Conservation (phyloP, 2,797 vertebrate genomes). For the Parauchenoglanis ngamensis region DNA sequence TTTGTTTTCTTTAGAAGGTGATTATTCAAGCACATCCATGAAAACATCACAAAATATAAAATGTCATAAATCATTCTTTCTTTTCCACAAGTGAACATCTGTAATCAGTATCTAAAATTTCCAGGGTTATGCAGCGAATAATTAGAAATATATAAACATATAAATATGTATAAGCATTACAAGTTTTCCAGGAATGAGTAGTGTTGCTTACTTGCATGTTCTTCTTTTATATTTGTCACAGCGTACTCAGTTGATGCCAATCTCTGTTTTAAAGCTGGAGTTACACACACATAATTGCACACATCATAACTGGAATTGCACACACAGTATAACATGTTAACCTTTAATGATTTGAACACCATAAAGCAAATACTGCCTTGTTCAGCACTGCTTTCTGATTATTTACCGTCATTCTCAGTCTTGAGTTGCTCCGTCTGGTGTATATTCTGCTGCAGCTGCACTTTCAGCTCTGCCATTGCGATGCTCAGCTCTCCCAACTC, state of each 20-base stretch:
- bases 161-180: too few species aligned
- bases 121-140: too few species aligned
- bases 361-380: not conserved
- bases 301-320: too few species aligned
- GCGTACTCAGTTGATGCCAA: not conserved
- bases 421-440: not conserved
- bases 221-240: not conserved
- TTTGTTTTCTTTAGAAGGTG: too few species aligned
- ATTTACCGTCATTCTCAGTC: not conserved
- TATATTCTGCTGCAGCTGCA: not conserved
- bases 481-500: not conserved
- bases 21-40: not conserved
- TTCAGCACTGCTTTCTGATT: not conserved
- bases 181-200: not conserved
- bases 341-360: not conserved
- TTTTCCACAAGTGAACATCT: too few species aligned
- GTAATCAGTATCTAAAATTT: too few species aligned
- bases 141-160: too few species aligned
- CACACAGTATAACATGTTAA: not conserved
- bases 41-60: not conserved
- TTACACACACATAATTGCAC: not conserved
- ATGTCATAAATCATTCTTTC: too few species aligned
- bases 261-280: not conserved
- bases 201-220: not conserved
- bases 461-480: not conserved